Evolutionary conservation across 2,797 vertebrate genomes (phyloP), one percentile per base, ranked within the genome.

Genomic region (Gephyroberyx darwinii): DNA sequence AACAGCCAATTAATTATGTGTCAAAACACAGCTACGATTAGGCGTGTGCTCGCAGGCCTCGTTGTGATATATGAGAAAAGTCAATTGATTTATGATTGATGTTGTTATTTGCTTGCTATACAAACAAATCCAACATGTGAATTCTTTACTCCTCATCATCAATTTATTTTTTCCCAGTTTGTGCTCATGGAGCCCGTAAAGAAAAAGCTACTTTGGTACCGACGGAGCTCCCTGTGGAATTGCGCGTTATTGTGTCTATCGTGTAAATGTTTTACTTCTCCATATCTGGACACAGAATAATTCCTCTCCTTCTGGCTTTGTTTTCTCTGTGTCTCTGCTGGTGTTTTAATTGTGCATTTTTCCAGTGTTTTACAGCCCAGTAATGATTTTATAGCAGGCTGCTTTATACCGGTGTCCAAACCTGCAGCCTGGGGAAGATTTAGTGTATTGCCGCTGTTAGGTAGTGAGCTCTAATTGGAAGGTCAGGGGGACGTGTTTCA

Each of bases 381-480:
- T 91, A 91, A 92, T 92, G 86, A 89, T 91, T 92, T 92, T 88
- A 88, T 74, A 75, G 90, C 87, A 65, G 73, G 75, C 80, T 84
- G 87, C 87, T 92, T 92, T 88, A 89, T 87, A 74, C 84, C 54
- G 10, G 72, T 76, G 81, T 88, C 88, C 86, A 88, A 91, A 84
- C 83, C 82, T 80, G 78, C 85, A 86, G 89, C 83, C 81, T 39
- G 78, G 78, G 84, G 82, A 86, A 86, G 91, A 92, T 92, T 91
- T 90, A 92, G 83, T 72, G 86, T 74, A 78, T 81, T 77, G 78
- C 81, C 53, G 66, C 85, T 75, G 85, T 82, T 87, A 81, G 84
- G 75, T 77, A 87, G 84, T 74, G 86, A 78, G 85, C 80, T 90
- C 85, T 92, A 92, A 91, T 92, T 91, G 89, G 88, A 91, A 91